Percentiles rank a stretch among this genome's conserved stretches.
Evolutionary conservation across 23 tunicate species (phyloP).

Genomic region (Trididemnum clinides): DNA sequence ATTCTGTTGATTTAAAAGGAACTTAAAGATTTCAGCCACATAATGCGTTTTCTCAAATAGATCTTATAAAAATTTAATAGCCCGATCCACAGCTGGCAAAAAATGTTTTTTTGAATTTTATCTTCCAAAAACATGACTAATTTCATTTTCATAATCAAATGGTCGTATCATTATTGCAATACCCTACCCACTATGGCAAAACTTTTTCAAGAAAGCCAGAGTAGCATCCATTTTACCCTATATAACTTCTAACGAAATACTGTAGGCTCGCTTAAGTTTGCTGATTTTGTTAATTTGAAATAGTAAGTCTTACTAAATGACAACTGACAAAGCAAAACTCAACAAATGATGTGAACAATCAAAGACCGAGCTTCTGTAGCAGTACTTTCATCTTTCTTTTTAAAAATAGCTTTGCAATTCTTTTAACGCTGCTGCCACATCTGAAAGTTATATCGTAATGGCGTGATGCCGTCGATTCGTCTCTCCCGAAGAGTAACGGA

Average conservation of each 20-base stretch:
- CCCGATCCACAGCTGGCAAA: neutral
- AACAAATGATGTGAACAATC: neutral
- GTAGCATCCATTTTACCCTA: neutral
- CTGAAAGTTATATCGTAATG: neutral
- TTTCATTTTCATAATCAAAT: neutral
- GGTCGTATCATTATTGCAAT: neutral
- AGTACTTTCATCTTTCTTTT: neutral
- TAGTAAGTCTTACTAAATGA: neutral
- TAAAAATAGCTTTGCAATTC: neutral
- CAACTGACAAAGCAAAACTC: neutral
- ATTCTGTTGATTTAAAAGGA: neutral
- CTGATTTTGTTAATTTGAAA: too few species aligned
- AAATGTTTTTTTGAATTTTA: neutral
- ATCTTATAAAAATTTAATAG: too few species aligned
- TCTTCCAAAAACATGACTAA: neutral
- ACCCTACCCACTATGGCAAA: neutral
- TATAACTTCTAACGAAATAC: neutral
- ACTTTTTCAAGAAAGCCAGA: neutral
- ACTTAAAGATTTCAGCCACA: neutral
- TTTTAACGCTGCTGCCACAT: neutral
- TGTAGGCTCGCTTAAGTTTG: neutral
- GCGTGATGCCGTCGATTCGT: neutral
- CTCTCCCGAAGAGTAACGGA: neutral
- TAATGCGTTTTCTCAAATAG: neutral
- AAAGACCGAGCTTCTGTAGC: neutral